Base-by-base conservation (phyloP, 23 tunicate genomes). In the Styela clava region DNA sequence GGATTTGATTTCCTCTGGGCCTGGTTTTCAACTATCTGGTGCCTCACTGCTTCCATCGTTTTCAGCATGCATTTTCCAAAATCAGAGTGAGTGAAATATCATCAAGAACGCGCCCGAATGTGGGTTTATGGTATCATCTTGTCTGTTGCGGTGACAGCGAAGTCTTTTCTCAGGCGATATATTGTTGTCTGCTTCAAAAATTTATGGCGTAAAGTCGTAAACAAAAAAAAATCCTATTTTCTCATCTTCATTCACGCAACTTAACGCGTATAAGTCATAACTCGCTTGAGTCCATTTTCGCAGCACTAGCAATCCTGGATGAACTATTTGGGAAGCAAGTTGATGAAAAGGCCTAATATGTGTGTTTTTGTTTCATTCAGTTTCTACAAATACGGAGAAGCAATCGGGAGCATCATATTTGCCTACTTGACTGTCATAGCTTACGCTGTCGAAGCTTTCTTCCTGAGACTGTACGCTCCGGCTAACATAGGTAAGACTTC, bases 1-100 rank as follows among this genome's bases (percentile, higher is more conserved):
- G 95, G 95, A 29, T 85, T 89, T 64, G 95, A 89, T 26, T 89
- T 89, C 74, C 44, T 89, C 26, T 89, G 95, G 95, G 51, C 95
- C 16, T 89, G 95, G 95, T n/a, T 89, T 12, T 69, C 86, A n/a
- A 85, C 95, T 2, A 69, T 81, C 37, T 79, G 87, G 44, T 74
- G 88, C 67, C 73, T 89, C 36, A 86, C 88, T 2, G 95, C 95
- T 24, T 80, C 95, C 0, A 68, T 89, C 33, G 79, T 88, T 16
- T 89, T 89, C 69, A 84, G 89, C 26, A 24, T 72, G 24, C 71
- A 86, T 62, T 36, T 87, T 62, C 77, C 77, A 16, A 68, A 68
- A 16, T 24, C 20, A 56, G 63, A 56, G 63, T 56, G 63, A 56
- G 63, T 68, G 73, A 68, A 24, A 68, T n/a, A n/a, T n/a, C 16